phyloP scores from a whole-genome alignment of 35 echinoderm and acorn worm species.

The Lytechinus variegatus region DNA sequence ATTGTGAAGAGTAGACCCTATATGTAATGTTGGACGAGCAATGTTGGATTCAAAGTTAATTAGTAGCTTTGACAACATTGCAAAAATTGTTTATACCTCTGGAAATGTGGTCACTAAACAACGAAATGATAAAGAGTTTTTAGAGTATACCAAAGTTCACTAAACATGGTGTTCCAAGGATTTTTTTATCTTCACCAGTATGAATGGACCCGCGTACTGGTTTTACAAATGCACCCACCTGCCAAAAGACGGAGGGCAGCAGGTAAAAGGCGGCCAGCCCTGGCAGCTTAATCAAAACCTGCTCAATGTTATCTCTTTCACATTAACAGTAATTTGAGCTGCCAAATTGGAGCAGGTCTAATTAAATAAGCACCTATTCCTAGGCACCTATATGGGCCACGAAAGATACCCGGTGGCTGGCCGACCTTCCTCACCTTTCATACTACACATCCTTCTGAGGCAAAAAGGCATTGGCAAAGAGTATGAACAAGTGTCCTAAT shows the following conservation, averaged over 20 bases:
- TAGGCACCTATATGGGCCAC: neutral
- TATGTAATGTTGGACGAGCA: no score
- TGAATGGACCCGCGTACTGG: no score
- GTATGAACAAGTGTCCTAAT: neutral
- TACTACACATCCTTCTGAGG: neutral
- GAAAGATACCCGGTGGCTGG: neutral
- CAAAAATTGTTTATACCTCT: no score
- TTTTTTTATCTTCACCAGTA: neutral
- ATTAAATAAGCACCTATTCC: conserved; percentile 12
- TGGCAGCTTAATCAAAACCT: neutral
- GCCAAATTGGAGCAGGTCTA: conserved; percentile 1
- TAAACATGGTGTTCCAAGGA: neutral
- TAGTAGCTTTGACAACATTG: no score
- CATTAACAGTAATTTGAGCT: neutral
- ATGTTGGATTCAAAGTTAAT: no score
- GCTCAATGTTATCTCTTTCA: neutral
- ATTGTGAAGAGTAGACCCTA: no score
- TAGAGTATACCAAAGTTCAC: no score
- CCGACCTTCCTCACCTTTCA: neutral
- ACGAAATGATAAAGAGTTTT: no score
- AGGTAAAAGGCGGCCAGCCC: neutral
- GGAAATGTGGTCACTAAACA: no score
- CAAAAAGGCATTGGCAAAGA: neutral
- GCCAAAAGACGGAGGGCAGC: neutral
- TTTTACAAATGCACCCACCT: neutral